Conservation (phyloP, 2,888 invertebrate species). For the Didymodactylos carnosus region DNA sequence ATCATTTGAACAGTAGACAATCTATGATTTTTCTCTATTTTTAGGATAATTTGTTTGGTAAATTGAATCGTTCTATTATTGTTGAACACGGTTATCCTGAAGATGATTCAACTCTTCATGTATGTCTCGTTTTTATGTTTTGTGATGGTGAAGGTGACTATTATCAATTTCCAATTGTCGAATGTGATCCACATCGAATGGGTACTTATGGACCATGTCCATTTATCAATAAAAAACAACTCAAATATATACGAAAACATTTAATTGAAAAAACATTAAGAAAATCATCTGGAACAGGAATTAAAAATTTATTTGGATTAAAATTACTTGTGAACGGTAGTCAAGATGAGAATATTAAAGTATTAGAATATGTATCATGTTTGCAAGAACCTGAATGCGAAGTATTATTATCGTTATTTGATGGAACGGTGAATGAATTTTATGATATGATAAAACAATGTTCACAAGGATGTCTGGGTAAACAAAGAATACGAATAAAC, state of each 20-base stretch:
- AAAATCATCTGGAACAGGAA: neutral
- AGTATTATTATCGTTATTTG: neutral
- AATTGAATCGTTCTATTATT: neutral
- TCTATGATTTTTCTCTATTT: neutral
- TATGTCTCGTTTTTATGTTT: neutral
- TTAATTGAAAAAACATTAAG: neutral
- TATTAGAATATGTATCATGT: neutral
- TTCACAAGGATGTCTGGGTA: no score
- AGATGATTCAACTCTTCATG: neutral
- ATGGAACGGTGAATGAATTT: no score
- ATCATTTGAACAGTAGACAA: no score
- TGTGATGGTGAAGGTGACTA: neutral
- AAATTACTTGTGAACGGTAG: neutral
- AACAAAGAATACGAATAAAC: no score
- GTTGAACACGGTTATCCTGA: neutral
- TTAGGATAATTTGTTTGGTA: neutral
- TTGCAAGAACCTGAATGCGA: neutral
- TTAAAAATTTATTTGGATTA: neutral
- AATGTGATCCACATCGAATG: neutral
- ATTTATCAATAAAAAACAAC: neutral
- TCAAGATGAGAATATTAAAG: neutral
- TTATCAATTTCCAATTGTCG: neutral
- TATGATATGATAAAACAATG: no score
- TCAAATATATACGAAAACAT: neutral
- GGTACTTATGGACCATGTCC: neutral